Evolutionary conservation across 2,888 invertebrate species (phyloP).

Genomic region (Melinaea marsaeus): DNA sequence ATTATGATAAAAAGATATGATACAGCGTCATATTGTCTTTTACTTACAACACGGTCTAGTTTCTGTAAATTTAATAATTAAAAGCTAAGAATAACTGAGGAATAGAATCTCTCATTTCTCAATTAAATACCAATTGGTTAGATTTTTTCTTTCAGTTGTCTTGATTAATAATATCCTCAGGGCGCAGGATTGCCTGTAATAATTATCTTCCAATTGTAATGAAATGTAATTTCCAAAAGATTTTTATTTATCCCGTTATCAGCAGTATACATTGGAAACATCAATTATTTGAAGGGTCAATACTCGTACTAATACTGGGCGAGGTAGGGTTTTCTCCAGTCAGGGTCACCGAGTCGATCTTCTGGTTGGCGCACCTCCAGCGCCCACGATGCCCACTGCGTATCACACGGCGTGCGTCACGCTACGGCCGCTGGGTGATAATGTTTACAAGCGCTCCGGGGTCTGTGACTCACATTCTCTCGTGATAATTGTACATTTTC

Average conservation of each 20-base stretch:
- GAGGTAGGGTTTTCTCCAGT: conserved; percentile 29
- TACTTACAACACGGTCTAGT: too few relatives aligned
- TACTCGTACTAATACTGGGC: conserved; percentile 19
- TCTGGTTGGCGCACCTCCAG: conserved; percentile 54
- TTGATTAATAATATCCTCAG: too few relatives aligned
- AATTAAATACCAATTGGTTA: too few relatives aligned
- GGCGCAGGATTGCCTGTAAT: too few relatives aligned
- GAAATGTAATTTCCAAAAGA: neutral
- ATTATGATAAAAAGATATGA: conserved; percentile 27
- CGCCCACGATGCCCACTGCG: conserved; percentile 44
- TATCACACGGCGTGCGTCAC: conserved; percentile 60
- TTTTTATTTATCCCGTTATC: neutral
- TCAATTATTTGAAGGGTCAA: conserved; percentile 15
- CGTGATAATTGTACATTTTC: conserved; percentile 55
- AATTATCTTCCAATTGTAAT: too few relatives aligned
- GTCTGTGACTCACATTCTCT: conserved; percentile 63
- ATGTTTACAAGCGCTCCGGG: conserved; percentile 64
- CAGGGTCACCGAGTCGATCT: conserved; percentile 44
- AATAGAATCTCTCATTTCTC: too few relatives aligned
- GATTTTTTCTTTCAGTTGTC: too few relatives aligned
- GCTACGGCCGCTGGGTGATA: conserved; percentile 50
- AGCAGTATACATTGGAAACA: neutral
- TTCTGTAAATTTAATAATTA: too few relatives aligned
- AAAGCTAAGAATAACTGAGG: too few relatives aligned
- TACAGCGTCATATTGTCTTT: too few relatives aligned